Conservation (phyloP, 1,140 invertebrate species). For the Drosophila chauvacae region DNA sequence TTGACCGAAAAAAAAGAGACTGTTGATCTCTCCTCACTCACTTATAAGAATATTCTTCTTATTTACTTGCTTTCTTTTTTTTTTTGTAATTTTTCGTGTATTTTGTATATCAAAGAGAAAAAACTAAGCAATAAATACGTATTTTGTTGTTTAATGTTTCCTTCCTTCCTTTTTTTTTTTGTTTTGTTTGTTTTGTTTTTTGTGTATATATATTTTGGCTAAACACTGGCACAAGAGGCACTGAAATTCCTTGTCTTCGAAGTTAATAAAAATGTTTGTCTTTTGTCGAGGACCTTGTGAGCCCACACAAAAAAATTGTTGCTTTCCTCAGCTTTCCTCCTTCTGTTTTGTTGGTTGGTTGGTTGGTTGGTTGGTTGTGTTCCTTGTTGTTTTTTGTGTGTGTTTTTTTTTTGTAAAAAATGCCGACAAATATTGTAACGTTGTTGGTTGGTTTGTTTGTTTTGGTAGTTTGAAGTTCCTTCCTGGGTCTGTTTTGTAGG, state of each 20-base stretch:
- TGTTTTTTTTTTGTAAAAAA: constrained; percentile 54
- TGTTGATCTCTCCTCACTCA: constrained; percentile 26
- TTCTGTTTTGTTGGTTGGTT: constrained; percentile 38
- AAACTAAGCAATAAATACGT: constrained; percentile 83
- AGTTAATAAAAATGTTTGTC: constrained; percentile 72
- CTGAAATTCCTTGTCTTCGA: constrained; percentile 83
- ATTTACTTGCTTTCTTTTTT: constrained; percentile 11
- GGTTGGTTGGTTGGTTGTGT: constrained; percentile 39
- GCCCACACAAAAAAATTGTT: constrained; percentile 57
- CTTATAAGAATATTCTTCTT: constrained; percentile 33
- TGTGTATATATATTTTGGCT: constrained; percentile 83
- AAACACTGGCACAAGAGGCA: constrained; percentile 83
- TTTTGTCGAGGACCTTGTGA: constrained; percentile 32
- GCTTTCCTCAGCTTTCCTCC: constrained; percentile 41
- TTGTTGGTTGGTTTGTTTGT: constrained; percentile 43
- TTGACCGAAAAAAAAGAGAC: constrained; percentile 47
- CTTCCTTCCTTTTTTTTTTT: constrained; percentile 14
- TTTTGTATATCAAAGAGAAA: constrained; percentile 76
- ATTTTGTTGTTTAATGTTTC: constrained; percentile 52
- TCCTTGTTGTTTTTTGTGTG: constrained; percentile 53
- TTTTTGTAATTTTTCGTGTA: constrained; percentile 55
- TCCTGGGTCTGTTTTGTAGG: constrained; percentile 38
- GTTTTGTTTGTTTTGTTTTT: constrained; percentile 45
- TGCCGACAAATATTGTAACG: constrained; percentile 74
- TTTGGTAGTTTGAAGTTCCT: constrained; percentile 55